Evolutionary conservation across 2,113 vertebrate species (phyloP), one percentile per base, ranked within the genome.

Genomic region (Pomatostomus ruficeps): DNA sequence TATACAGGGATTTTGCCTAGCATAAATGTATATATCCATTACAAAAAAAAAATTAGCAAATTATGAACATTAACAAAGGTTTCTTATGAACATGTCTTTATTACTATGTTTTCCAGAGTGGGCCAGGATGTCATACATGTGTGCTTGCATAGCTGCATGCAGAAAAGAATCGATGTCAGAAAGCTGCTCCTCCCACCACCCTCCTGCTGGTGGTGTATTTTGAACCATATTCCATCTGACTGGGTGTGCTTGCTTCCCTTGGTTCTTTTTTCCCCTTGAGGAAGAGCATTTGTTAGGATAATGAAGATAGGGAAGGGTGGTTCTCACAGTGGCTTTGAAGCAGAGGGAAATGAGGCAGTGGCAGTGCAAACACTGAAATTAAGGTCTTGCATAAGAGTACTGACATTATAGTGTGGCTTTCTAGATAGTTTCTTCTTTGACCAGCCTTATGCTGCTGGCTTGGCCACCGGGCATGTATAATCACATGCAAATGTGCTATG

Each of bases 111-210:
- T 11, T 48, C 3, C 40, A 0, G 22, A 35, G 24, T 26, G 12
- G 31, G 35, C 6, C 40, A 57, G 45, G 74, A 16, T 1, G 0
- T n/a, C 9, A 3, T 26, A 14, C 4, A 5, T 25, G 17, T 4
- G 1, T n/a, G 14, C 14, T 57, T 57, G 25, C 18, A 2, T 73
- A 45, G 59, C 15, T 88, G 36, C 12, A 5, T 8, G 14, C 59
- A 74, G 74, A 54, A 81, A n/a, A 12, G 28, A 52, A 31, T 54
- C 0, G 0, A 49, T 58, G 24, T 31, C 45, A 80, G 76, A 74
- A 77, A 74, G 33, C 61, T 78, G 43, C 28, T 78, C 15, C 52
- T 91, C 29, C 40, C n/a, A 59, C 70, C 15, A n/a, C 8, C 25
- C 22, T 63, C 8, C 36, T 78, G 23, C 46, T 43, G 2, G 43